Evolutionary conservation across 2,888 invertebrate genomes (phyloP).

Genomic region (Nysson spinosus): DNA sequence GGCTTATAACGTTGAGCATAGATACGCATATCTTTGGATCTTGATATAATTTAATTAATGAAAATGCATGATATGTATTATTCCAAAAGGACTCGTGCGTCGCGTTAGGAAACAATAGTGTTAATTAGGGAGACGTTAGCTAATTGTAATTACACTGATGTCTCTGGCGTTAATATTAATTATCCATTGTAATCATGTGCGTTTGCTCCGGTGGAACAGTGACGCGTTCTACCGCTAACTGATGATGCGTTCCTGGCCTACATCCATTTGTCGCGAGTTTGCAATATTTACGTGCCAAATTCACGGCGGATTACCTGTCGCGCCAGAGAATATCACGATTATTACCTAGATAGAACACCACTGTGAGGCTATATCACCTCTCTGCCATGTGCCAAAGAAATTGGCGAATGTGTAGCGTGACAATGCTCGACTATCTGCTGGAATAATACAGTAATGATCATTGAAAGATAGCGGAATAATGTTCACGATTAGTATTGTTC

Average conservation of each 20-base stretch:
- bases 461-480: too few species aligned
- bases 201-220: constrained; percentile 61
- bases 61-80: too few species aligned
- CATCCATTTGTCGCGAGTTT: constrained; percentile 52
- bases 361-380: neutral
- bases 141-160: constrained; percentile 65
- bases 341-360: constrained; percentile 20
- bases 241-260: constrained; percentile 46
- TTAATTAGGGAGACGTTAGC: constrained; percentile 65
- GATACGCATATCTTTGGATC: too few species aligned
- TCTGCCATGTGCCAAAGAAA: constrained; percentile 32
- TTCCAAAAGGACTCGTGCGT: too few species aligned
- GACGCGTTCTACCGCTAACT: constrained; percentile 43
- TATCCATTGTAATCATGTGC: constrained; percentile 51
- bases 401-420: constrained; percentile 10
- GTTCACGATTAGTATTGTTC: too few species aligned
- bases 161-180: constrained; percentile 60
- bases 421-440: too few species aligned
- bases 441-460: too few species aligned
- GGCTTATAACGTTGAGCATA: too few species aligned
- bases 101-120: constrained; percentile 61
- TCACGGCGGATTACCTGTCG: constrained; percentile 23
- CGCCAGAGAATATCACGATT: constrained; percentile 27
- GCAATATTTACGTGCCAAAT: constrained; percentile 58
- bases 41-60: too few species aligned